phyloP scores from a whole-genome alignment of 2,888 invertebrate genomes.

The Pegoplata infirma region DNA sequence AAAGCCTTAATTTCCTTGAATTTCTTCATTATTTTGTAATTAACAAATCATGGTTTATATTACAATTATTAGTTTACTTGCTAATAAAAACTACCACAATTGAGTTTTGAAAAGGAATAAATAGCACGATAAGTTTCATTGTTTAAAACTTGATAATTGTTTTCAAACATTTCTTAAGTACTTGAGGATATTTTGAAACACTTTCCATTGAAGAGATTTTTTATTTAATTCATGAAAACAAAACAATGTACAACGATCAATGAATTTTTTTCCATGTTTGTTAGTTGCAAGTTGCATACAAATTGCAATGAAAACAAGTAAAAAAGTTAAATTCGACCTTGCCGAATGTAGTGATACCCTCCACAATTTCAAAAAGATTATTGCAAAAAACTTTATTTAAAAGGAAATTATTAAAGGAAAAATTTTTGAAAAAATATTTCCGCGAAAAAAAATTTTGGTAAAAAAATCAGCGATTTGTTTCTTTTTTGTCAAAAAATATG shows the following conservation, averaged over 20 bases:
- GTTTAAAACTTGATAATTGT: conserved; percentile 13
- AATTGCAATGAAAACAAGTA: conserved; percentile 9
- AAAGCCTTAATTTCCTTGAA: conserved; percentile 7
- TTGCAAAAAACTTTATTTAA: too few relatives aligned
- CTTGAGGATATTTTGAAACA: conserved; percentile 46
- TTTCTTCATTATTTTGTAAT: background rate
- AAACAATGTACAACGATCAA: conserved; percentile 17
- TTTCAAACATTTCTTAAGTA: background rate
- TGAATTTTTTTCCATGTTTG: conserved; percentile 2
- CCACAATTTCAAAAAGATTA: too few relatives aligned
- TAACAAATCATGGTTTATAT: background rate
- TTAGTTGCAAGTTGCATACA: conserved; percentile 1
- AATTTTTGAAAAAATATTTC: too few relatives aligned
- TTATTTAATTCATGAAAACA: conserved; percentile 4
- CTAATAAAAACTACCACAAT: conserved; percentile 8
- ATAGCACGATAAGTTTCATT: conserved; percentile 11
- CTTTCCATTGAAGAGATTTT: conserved; percentile 52
- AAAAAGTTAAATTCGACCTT: too few relatives aligned
- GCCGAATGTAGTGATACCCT: too few relatives aligned
- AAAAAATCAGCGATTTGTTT: too few relatives aligned
- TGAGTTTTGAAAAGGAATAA: background rate
- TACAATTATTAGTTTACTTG: conserved; percentile 9
- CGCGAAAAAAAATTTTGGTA: too few relatives aligned
- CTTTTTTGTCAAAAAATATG: too few relatives aligned
- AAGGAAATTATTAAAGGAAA: too few relatives aligned